Evolutionary conservation across 2,888 invertebrate species (phyloP), one percentile per base, ranked within the genome.

Genomic region (Thymelicus sylvestris): DNA sequence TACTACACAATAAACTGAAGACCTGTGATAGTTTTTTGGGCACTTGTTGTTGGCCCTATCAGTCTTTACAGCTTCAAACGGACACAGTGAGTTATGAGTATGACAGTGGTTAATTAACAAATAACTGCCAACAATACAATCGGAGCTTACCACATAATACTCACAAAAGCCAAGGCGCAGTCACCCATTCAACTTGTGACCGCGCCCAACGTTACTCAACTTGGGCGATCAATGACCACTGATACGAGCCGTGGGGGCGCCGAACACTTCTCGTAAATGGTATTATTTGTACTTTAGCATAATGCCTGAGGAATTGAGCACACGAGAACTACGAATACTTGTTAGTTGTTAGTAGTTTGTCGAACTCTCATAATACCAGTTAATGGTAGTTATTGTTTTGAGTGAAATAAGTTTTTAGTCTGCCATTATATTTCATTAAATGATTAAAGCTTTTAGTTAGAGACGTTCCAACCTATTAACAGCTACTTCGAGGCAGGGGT

Each of bases 251-350:
- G 13, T n/a, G 31, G 38, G 13, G 57, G 31, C 57, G 57, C 13
- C 57, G 57, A 57, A 57, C 38, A 57, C 31, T 57, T 57, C 57
- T 57, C 57, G 5, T 57, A 57, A 57, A 13, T 57, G 38, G 57
- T 57, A 57, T 57, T 57, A 57, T 57, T 57, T 57, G 38, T 57
- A 57, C 57, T 57, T 57, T 12, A 57, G 57, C 57, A 57, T 57
- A 57, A 31, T 57, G 38, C 31, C 57, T 19, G 57, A 38, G 57
- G 57, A 57, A 57, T 31, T 38, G 31, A 13, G 38, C 57, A 57
- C 13, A 38, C 31, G 57, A 55, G 55, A 57, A 38, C 31, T 57
- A 19, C 57, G 57, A 57, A 55, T 55, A 55, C 55, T 55, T 55
- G 24, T 55, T 55, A 57, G 57, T 57, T 57, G 57, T 57, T 57